These are phyloP conservation scores for Corythornis cristatus DNA, from an alignment of 2,113 vertebrate species.

Conservation along the genomic window DNA sequence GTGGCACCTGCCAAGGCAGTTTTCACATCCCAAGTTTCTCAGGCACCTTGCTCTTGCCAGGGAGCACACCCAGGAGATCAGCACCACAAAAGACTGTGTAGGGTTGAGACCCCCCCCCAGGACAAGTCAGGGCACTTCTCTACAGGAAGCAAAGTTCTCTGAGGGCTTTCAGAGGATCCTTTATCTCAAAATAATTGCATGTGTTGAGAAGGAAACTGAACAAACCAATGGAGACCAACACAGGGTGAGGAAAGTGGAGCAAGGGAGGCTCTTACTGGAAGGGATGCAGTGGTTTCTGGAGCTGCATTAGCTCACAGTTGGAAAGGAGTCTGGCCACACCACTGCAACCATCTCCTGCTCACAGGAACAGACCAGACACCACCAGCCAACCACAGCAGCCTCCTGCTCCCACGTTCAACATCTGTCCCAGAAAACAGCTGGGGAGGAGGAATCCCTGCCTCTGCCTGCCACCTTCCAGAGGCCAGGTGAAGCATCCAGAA, in stretches of 20 bases:
- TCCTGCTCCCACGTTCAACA: fast-evolving
- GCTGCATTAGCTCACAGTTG: constrained; percentile 26
- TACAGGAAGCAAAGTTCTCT: not conserved
- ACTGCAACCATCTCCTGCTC: not conserved
- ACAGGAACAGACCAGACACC: not conserved
- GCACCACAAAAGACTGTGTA: fast-evolving
- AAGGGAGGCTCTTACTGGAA: constrained; percentile 7
- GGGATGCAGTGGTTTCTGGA: not conserved
- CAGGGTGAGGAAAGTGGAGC: not conserved
- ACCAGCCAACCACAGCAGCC: not conserved
- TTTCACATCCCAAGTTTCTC: not conserved
- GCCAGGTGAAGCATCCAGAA: not conserved
- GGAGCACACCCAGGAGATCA: not conserved
- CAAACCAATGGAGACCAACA: not conserved
- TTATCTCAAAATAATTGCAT: not conserved
- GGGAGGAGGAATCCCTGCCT: not conserved
- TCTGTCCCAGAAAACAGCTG: not conserved
- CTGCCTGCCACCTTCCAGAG: not conserved
- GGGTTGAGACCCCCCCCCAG: not conserved
- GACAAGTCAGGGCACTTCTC: not conserved
- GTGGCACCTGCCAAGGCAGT: not conserved
- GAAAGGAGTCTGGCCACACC: not conserved
- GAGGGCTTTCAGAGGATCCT: not conserved
- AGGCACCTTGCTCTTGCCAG: not conserved
- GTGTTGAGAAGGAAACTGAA: not conserved